Conservation (phyloP, 2,113 vertebrate genomes). For the Scortum barcoo region DNA sequence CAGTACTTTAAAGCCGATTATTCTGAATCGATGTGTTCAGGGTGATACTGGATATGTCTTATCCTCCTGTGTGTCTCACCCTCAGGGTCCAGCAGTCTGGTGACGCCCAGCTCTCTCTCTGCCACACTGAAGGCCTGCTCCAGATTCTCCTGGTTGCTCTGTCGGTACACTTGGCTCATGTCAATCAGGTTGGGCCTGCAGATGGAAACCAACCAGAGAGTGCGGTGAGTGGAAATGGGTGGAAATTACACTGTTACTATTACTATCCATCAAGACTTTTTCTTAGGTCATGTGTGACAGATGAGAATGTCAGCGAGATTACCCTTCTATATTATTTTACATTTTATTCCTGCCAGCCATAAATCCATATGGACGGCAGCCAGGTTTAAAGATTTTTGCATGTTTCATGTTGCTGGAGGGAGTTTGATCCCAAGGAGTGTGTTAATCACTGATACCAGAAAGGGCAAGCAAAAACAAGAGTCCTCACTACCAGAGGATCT, state of each 20-base stretch:
- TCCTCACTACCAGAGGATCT: background rate
- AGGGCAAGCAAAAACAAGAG: conserved; percentile 55
- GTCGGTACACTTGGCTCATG: conserved; percentile 91
- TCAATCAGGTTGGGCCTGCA: conserved; percentile 91
- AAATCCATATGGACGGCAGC: background rate
- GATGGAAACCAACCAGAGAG: conserved; percentile 5
- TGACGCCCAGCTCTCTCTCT: conserved; percentile 92
- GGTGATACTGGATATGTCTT: background rate
- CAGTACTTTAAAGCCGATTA: background rate
- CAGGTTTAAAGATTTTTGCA: conserved; percentile 1
- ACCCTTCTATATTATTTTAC: background rate
- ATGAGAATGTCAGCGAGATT: background rate
- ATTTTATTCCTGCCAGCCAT: conserved; percentile 5
- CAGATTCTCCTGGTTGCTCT: conserved; percentile 94
- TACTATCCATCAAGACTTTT: background rate
- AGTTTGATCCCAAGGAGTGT: background rate
- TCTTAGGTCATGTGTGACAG: background rate
- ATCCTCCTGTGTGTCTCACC: conserved; percentile 78
- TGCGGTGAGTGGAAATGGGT: background rate
- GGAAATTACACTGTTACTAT: background rate
- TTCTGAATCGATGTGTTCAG: background rate
- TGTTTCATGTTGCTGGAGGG: conserved; percentile 29
- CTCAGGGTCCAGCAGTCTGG: conserved; percentile 94
- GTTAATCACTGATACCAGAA: background rate
- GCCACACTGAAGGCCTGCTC: conserved; percentile 96